These are phyloP conservation scores for Nannoperca obscura DNA, from an alignment of 2,797 vertebrate species.

Conservation along the genomic window DNA sequence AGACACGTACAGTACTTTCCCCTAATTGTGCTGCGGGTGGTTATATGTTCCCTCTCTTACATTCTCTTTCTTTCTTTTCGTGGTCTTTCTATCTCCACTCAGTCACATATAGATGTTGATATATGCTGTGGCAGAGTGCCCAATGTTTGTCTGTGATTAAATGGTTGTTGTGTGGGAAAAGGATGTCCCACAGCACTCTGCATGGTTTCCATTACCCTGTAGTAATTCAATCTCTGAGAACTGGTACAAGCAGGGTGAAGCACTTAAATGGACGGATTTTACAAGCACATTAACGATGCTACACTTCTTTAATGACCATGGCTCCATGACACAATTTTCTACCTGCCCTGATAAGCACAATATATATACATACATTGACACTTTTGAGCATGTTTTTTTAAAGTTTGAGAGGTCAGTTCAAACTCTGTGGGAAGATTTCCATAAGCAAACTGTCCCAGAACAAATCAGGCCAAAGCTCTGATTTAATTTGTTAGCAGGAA, in stretches of 20 bases:
- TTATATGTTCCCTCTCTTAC: slow-evolving; percentile 2
- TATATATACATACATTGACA: not conserved
- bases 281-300: slow-evolving; percentile 53
- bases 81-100: slow-evolving; percentile 57
- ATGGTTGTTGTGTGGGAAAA: slow-evolving; percentile 82
- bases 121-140: slow-evolving; percentile 66
- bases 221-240: slow-evolving; percentile 75
- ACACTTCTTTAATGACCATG: slow-evolving; percentile 31
- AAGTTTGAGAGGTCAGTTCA: not conserved
- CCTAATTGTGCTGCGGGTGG: not conserved
- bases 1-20: not conserved
- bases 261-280: slow-evolving; percentile 68
- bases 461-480: slow-evolving; percentile 40
- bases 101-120: slow-evolving; percentile 61
- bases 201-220: slow-evolving; percentile 79
- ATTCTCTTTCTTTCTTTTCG: slow-evolving; percentile 20
- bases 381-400: not conserved
- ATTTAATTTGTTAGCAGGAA: slow-evolving; percentile 73
- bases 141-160: slow-evolving; percentile 81
- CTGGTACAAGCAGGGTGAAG: slow-evolving; percentile 68
- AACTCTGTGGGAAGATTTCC: slow-evolving; percentile 22
- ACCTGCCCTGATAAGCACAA: slow-evolving; percentile 5
- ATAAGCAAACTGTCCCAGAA: slow-evolving; percentile 11
- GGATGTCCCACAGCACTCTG: slow-evolving; percentile 84
- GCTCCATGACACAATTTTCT: slow-evolving; percentile 23